phyloP scores from a whole-genome alignment of 2,888 invertebrate genomes.

The Brachylomia viminalis region DNA sequence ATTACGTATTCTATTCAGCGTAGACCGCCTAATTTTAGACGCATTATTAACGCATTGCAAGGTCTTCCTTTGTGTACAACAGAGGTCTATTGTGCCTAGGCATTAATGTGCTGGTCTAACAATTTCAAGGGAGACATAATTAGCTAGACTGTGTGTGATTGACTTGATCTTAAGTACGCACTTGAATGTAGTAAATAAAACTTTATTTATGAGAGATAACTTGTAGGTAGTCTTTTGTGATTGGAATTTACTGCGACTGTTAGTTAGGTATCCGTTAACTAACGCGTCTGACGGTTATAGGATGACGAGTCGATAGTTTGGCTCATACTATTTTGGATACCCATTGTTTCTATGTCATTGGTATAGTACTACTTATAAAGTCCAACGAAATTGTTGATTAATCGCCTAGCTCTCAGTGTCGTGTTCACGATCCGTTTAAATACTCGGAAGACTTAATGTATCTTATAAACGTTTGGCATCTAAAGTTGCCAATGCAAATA shows the following conservation, averaged over 20 bases:
- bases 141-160: conserved; percentile 59
- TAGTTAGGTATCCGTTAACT: no score
- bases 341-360: neutral
- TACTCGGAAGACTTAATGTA: neutral
- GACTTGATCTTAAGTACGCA: conserved; percentile 39
- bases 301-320: neutral
- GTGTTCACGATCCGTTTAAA: neutral
- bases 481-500: neutral
- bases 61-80: conserved; percentile 82
- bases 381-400: neutral
- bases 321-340: neutral
- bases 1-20: conserved; percentile 79
- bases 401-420: neutral
- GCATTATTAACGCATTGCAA: conserved; percentile 81
- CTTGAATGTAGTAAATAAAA: neutral
- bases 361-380: neutral
- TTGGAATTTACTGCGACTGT: neutral
- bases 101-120: conserved; percentile 73
- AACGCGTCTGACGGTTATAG: neutral
- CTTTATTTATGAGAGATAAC: neutral
- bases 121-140: conserved; percentile 74
- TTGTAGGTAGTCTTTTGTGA: neutral
- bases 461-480: neutral
- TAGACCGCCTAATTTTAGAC: conserved; percentile 79
- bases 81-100: conserved; percentile 68